Evolutionary conservation across 1,140 invertebrate genomes (phyloP).

Genomic region (Copidosoma floridanum): DNA sequence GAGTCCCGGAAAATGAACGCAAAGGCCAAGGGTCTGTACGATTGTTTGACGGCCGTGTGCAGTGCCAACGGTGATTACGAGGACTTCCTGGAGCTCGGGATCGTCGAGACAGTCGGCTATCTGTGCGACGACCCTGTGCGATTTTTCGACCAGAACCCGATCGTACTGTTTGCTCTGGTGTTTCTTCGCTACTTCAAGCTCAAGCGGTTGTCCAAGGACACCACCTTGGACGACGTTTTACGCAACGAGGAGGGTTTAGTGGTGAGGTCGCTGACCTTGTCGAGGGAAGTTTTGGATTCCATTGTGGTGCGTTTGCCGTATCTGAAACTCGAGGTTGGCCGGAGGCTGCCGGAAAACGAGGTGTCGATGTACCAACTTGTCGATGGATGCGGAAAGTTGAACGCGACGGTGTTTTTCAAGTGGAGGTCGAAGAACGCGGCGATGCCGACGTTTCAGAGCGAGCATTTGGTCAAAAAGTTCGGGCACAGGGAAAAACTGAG

Average conservation of each 20-base stretch:
- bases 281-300: constrained; percentile 36
- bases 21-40: constrained; percentile 42
- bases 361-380: constrained; percentile 61
- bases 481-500: constrained; percentile 63
- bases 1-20: constrained; percentile 25
- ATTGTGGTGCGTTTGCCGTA: constrained; percentile 33
- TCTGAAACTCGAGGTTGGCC: constrained; percentile 46
- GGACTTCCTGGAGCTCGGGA: constrained; percentile 42
- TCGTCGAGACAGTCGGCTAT: constrained; percentile 40
- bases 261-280: constrained; percentile 28
- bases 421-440: constrained; percentile 56
- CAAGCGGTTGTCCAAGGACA: constrained; percentile 8
- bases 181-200: constrained; percentile 38
- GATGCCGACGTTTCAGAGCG: constrained; percentile 61
- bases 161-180: constrained; percentile 49
- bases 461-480: constrained; percentile 59
- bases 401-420: constrained; percentile 60
- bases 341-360: constrained; percentile 50
- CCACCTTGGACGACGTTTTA: constrained; percentile 38
- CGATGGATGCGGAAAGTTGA: constrained; percentile 59
- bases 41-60: constrained; percentile 41
- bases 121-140: constrained; percentile 37
- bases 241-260: constrained; percentile 26
- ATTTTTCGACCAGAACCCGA: constrained; percentile 50
- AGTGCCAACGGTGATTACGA: constrained; percentile 32